Percentiles rank a stretch among this genome's conserved stretches.
phyloP scores from a whole-genome alignment of 2,113 vertebrate genomes.

The Stigmatopora argus region DNA sequence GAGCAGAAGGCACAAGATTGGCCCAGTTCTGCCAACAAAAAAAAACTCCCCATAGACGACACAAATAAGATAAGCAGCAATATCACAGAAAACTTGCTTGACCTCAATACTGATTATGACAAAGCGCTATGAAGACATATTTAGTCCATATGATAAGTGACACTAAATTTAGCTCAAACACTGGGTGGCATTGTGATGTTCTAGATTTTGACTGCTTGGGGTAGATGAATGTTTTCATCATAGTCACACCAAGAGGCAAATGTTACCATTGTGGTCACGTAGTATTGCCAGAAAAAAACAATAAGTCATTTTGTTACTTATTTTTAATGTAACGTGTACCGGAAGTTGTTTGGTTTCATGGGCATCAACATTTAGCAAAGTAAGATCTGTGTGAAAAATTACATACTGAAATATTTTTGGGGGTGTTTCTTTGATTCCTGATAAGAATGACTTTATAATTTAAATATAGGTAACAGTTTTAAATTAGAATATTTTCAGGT shows the following conservation, averaged over 20 bases:
- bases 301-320: too few species aligned
- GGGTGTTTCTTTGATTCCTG: too few species aligned
- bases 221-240: conserved; percentile 16
- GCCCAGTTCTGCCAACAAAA: conserved; percentile 60
- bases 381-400: too few species aligned
- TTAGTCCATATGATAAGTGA: conserved; percentile 44
- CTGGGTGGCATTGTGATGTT: conserved; percentile 19
- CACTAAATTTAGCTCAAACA: conserved; percentile 38
- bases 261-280: too few species aligned
- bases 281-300: too few species aligned
- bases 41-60: conserved; percentile 49
- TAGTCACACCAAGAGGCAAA: neutral
- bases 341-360: too few species aligned
- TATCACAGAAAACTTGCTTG: conserved; percentile 43
- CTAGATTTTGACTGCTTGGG: conserved; percentile 13
- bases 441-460: too few species aligned
- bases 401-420: too few species aligned
- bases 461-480: too few species aligned
- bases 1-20: conserved; percentile 37
- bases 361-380: too few species aligned
- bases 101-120: conserved; percentile 44
- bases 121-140: conserved; percentile 36
- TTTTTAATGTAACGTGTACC: too few species aligned
- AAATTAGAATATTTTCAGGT: too few species aligned
- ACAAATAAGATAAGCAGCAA: conserved; percentile 54